Percentiles rank a stretch among this genome's conserved stretches.
Evolutionary conservation across 2,888 invertebrate genomes (phyloP).

Genomic region (Tiliacea aurago): DNA sequence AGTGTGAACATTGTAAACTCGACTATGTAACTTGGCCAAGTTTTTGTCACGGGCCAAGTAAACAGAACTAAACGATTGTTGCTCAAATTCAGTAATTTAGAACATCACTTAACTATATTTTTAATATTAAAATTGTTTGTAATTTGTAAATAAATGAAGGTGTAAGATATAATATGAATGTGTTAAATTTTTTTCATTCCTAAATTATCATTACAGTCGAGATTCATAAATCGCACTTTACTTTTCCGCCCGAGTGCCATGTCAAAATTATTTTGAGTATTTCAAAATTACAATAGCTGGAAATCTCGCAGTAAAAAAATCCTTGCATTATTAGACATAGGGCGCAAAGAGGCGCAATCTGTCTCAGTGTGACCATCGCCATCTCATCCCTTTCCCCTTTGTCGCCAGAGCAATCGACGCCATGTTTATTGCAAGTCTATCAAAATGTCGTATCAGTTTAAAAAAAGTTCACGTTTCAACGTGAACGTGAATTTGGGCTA

Average conservation of each 20-base stretch:
- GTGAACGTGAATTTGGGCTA: too few relatives aligned
- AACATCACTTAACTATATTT: conserved; percentile 72
- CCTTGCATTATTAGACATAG: too few relatives aligned
- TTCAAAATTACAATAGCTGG: background rate
- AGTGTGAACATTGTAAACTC: conserved; percentile 26
- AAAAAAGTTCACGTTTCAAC: too few relatives aligned
- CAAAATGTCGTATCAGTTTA: too few relatives aligned
- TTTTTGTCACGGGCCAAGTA: conserved; percentile 40
- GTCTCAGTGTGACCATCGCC: too few relatives aligned
- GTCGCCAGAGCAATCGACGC: too few relatives aligned
- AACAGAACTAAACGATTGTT: conserved; percentile 51
- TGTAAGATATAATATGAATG: conserved; percentile 80
- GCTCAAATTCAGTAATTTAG: conserved; percentile 76
- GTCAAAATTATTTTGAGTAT: too few relatives aligned
- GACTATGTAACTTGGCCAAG: conserved; percentile 36
- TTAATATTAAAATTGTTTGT: conserved; percentile 75
- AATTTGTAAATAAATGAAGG: conserved; percentile 86
- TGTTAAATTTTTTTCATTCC: conserved; percentile 65
- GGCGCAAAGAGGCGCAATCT: too few relatives aligned
- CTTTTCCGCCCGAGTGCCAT: background rate
- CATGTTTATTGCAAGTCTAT: too few relatives aligned
- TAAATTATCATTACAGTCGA: background rate
- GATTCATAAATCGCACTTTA: background rate
- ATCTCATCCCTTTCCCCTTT: too few relatives aligned
- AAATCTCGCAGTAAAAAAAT: too few relatives aligned